Evolutionary conservation across 2,113 vertebrate species (phyloP).

Genomic region (Sylvietta virens): DNA sequence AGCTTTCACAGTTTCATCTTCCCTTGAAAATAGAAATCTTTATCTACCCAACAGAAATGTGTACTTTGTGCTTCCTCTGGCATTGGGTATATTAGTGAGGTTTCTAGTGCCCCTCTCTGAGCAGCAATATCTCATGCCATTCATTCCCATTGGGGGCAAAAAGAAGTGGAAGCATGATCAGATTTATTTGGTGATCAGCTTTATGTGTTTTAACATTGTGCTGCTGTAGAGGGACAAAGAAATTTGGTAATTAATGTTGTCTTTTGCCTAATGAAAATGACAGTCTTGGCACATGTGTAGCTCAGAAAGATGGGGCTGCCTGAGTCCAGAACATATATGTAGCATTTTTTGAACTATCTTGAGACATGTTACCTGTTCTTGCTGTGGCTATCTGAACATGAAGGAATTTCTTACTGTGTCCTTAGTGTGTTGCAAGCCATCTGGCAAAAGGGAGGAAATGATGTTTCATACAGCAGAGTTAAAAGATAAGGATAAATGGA

Average conservation of each 20-base stretch:
- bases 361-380: background rate
- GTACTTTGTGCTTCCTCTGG: background rate
- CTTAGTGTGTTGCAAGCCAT: background rate
- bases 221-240: background rate
- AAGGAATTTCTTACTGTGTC: background rate
- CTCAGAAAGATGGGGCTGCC: background rate
- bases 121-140: background rate
- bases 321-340: background rate
- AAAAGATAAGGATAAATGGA: background rate
- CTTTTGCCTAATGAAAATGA: background rate
- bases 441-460: background rate
- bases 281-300: background rate
- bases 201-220: background rate
- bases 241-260: background rate
- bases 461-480: background rate
- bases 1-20: background rate
- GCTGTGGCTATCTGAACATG: background rate
- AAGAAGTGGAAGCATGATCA: background rate
- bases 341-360: background rate
- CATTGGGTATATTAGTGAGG: accelerated
- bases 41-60: background rate
- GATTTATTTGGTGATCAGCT: background rate
- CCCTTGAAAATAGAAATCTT: background rate
- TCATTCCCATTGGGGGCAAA: background rate
- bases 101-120: background rate